Evolutionary conservation across 2,113 vertebrate genomes (phyloP), one percentile per base, ranked within the genome.

Genomic region (Gadus macrocephalus): DNA sequence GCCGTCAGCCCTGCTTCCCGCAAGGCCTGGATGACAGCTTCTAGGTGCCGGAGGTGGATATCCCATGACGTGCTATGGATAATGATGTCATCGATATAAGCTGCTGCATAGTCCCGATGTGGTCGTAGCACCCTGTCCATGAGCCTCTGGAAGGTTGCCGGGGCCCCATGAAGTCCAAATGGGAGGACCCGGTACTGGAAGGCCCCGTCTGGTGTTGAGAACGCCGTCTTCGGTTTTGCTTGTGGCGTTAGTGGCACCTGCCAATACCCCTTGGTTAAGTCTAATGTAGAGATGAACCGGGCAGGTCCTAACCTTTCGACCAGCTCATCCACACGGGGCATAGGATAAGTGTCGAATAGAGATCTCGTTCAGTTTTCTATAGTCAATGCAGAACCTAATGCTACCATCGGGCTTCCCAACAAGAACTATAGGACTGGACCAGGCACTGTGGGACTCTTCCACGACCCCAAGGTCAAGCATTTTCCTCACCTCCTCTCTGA

Each of bases 241-340:
- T 6, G 5, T 14, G 9, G 19, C 0, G 62, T 71, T 8, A 64
- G 69, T 0, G 62, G 69, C 0, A 71, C 69, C 15, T 66, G 69
- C 69, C 62, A 64, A 15, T 71, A 71, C 2, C 53, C 70, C 27
- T 66, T 64, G 53, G 70, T 72, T 15, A 72, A 55, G n/a, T 72
- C 70, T 8, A 72, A 17, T 5, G 62, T 65, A 14, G 16, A 20
- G 27, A 72, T 20, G 56, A 66, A 72, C 9, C 70, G 53, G 27
- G 62, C 63, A 15, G 55, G 53, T 19, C 63, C 63, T 19, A 65
- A 16, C 16, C 63, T 25, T 15, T 72, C 62, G 1, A 66, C 58
- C 12, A 72, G n/a, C 17, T 72, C 53, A 16, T 72, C 70, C 5
- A 65, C 17, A 0, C 53, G 4, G 1, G 62, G 62, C 70, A 72